Conservation (phyloP, 2,113 vertebrate genomes). For the Paradisaea rubra region DNA sequence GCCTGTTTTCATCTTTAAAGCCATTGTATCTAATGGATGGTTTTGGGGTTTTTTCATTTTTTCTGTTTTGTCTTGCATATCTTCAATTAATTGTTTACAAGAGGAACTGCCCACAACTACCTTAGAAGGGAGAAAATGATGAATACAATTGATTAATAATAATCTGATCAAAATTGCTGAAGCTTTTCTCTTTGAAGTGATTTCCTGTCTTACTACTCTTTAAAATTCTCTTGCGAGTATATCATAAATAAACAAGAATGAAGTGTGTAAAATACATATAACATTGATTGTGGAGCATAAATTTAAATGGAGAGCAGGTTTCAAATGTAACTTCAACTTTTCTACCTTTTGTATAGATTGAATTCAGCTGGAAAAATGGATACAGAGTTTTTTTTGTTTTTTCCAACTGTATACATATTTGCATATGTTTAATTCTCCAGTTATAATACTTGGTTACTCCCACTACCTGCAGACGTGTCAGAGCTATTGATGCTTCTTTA, state of each 20-base stretch:
- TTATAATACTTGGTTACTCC: not conserved
- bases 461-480: not conserved
- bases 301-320: not conserved
- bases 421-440: not conserved
- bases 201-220: not conserved
- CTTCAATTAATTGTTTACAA: not conserved
- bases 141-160: not conserved
- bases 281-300: not conserved
- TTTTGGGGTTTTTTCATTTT: not conserved
- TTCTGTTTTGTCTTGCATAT: not conserved
- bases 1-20: not conserved
- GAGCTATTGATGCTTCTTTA: not conserved
- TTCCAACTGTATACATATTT: not conserved
- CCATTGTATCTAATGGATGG: not conserved
- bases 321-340: not conserved
- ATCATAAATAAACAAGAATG: not conserved
- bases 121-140: not conserved
- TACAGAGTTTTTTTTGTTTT: not conserved
- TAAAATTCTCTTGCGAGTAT: not conserved
- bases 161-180: not conserved
- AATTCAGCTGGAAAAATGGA: not conserved
- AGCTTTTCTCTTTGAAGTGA: not conserved
- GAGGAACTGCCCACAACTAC: not conserved
- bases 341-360: not conserved
- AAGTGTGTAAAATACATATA: not conserved